phyloP scores from a whole-genome alignment of 2,888 invertebrate species.

The Macrophya alboannulata region DNA sequence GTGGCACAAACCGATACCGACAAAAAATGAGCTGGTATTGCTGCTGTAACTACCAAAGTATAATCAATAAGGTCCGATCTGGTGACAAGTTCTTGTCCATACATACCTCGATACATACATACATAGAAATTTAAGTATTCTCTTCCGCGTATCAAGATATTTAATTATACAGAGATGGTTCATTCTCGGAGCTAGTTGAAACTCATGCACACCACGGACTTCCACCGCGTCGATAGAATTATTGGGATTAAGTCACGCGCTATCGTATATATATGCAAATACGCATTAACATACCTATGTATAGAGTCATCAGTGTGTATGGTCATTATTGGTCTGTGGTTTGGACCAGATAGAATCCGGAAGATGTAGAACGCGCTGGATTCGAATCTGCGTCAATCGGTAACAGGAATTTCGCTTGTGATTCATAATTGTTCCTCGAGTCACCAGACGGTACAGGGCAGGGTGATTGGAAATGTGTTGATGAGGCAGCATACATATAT shows the following conservation, averaged over 20 bases:
- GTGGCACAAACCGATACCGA: neutral
- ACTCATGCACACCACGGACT: neutral
- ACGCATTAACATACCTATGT: neutral
- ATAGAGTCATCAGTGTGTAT: neutral
- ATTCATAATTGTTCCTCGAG: neutral
- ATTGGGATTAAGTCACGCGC: neutral
- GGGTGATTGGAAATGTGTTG: neutral
- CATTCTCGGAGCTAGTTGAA: neutral
- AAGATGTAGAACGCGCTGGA: neutral
- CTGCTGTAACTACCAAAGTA: neutral
- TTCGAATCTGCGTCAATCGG: neutral
- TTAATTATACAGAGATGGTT: neutral
- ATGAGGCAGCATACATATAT: neutral
- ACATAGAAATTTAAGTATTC: neutral
- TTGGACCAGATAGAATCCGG: neutral
- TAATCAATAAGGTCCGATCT: neutral
- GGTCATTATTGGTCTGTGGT: neutral
- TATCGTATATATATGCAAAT: neutral
- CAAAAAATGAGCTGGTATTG: neutral
- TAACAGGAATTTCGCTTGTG: neutral
- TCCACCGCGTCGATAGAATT: neutral
- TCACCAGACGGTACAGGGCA: neutral
- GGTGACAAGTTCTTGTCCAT: neutral
- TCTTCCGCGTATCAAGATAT: neutral
- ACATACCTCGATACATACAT: too few species aligned